Evolutionary conservation across 1,140 invertebrate species (phyloP), one percentile per base, ranked within the genome.

Genomic region (Matsumurasca onukii): DNA sequence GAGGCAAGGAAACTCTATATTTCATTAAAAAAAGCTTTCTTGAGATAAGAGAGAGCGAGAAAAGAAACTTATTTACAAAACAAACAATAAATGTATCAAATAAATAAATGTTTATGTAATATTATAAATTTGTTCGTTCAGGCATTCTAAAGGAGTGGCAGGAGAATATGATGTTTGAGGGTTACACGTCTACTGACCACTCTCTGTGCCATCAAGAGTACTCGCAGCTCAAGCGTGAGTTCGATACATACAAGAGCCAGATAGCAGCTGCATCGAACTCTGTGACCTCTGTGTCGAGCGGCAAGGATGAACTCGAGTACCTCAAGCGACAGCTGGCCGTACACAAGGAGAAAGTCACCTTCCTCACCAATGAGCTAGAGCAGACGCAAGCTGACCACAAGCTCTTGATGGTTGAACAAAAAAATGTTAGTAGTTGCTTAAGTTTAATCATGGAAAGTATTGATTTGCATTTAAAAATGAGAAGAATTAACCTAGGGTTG

Each of bases 331-430:
- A 89, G 71, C 84, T 86, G 67, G 82, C 80, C 59, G 84, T 86
- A 62, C 77, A 89, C 39, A 87, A 88, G 73, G 88, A 89, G 70
- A 86, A 87, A 72, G 81, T 86, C 51, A 84, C 86, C 52, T 81
- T 83, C 3, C 74, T 89, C 1, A 88, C 83, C 73, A 78, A 81
- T 13, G 85, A 88, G 72, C 83, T 88, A 27, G 82, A 85, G 71
- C 84, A 86, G 72, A 82, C 81, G 31, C 84, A 86, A 70, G 78
- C 77, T 34, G 82, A 83, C 66, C 79, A 81, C 17, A 82, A 85
- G 63, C 73, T 77, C 25, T 83, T 85, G 75, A 74, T 83, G 5
- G 82, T 84, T 39, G 78, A 81, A 51, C 74, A 82, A 59, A 74
- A 77, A 15, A 76, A 82, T 55, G 80, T 81, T 61, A 64, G 78